These are phyloP conservation scores for Callionymus lyra DNA, from an alignment of 2,113 vertebrate species.

Conservation along the genomic window DNA sequence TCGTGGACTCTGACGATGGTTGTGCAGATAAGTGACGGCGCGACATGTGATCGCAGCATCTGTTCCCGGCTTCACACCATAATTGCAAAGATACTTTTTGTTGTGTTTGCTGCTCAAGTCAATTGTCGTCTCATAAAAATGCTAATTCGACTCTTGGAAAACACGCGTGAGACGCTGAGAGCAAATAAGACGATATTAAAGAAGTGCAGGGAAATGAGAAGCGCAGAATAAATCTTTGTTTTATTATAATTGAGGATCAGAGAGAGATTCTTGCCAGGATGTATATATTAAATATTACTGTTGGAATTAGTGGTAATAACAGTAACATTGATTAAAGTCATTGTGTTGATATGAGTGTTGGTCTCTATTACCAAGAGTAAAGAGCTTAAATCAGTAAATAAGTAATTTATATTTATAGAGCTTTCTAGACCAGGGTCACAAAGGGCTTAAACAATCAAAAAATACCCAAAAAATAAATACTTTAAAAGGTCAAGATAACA, in stretches of 20 bases:
- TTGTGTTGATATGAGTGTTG: conserved; percentile 11
- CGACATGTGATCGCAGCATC: conserved; percentile 25
- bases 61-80: conserved; percentile 19
- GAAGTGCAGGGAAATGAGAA: not conserved
- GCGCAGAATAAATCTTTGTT: not conserved
- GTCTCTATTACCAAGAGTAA: no score
- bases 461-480: no score
- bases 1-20: conserved; percentile 32
- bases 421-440: no score
- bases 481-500: no score
- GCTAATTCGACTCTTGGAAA: conserved; percentile 30
- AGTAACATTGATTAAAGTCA: conserved; percentile 11
- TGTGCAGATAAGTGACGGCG: conserved; percentile 30
- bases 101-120: conserved; percentile 41
- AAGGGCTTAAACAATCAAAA: no score
- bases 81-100: conserved; percentile 33
- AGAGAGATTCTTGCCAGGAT: not conserved
- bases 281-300: no score
- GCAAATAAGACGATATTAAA: not conserved
- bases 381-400: no score
- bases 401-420: no score
- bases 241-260: no score
- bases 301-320: no score
- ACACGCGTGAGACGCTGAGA: conserved; percentile 7
- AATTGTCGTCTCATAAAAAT: conserved; percentile 42